Evolutionary conservation across 2,888 invertebrate genomes (phyloP).

Genomic region (Heliothis peltigera): DNA sequence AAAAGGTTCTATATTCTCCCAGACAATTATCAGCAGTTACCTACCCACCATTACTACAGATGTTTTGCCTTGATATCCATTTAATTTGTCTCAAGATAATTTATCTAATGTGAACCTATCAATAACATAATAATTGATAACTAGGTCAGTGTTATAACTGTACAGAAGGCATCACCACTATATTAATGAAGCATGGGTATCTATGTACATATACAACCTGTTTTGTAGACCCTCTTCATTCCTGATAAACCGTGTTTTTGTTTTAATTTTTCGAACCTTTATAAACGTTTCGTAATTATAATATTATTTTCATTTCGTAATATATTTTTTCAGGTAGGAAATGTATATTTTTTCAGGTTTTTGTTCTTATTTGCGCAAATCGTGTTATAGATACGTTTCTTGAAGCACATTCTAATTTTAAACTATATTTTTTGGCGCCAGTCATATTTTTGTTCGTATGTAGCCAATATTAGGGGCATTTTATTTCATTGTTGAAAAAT

Average conservation of each 20-base stretch:
- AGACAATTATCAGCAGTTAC: no score
- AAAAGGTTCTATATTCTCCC: no score
- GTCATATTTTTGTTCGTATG: background rate
- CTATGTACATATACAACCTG: no score
- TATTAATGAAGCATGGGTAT: no score
- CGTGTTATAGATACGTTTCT: conserved; percentile 8
- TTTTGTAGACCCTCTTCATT: no score
- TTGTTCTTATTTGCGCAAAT: background rate
- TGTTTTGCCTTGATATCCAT: conserved; percentile 45
- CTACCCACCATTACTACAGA: conserved; percentile 16
- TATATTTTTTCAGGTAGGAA: no score
- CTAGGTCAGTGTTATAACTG: conserved; percentile 43
- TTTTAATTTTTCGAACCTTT: no score
- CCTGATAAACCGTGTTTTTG: no score
- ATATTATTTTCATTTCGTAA: no score
- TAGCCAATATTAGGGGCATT: background rate
- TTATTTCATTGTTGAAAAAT: background rate
- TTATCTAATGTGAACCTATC: conserved; percentile 47
- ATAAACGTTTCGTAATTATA: no score
- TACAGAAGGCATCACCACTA: conserved; percentile 11
- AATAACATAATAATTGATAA: conserved; percentile 47
- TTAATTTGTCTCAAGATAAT: conserved; percentile 41
- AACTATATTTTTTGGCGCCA: conserved; percentile 16
- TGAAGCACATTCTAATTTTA: conserved; percentile 10
- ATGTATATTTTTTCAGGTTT: background rate